Percentiles rank a stretch among this genome's conserved stretches.
Conservation (phyloP, 2,797 vertebrate species). For the Microtus obscurus region DNA sequence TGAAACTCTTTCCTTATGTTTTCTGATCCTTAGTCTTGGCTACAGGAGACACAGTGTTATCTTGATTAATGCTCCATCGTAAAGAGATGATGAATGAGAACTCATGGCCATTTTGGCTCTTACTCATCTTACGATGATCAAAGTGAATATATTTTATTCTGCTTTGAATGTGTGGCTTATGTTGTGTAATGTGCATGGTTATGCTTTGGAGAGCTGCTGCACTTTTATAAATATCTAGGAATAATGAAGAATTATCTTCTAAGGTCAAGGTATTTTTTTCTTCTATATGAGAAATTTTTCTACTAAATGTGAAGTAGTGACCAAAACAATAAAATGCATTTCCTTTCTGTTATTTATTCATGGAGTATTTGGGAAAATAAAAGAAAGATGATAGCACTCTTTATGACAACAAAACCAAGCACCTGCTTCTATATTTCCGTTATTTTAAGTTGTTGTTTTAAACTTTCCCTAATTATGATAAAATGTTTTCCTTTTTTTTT, state of each 20-base stretch:
- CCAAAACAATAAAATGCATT: not conserved
- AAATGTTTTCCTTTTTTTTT: not conserved
- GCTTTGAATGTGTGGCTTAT: constrained; percentile 50
- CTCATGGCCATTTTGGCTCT: constrained; percentile 51
- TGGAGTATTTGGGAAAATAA: not conserved
- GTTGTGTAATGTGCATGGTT: constrained; percentile 46
- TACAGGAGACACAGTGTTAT: constrained; percentile 61
- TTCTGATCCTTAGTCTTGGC: constrained; percentile 78
- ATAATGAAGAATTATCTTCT: constrained; percentile 14
- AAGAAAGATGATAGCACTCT: not conserved
- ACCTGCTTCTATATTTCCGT: not conserved
- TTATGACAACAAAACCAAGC: not conserved
- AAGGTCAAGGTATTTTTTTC: not conserved
- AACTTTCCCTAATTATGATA: not conserved
- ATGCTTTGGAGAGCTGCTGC: not conserved
- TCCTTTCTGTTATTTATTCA: not conserved
- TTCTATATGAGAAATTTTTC: not conserved
- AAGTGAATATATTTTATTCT: constrained; percentile 77
- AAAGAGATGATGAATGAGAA: constrained; percentile 76
- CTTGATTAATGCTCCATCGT: constrained; percentile 70
- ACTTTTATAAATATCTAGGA: constrained; percentile 4
- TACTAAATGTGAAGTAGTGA: not conserved
- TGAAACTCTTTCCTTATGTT: constrained; percentile 81
- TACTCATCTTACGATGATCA: constrained; percentile 76
- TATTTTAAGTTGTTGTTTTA: not conserved